Base-by-base conservation (phyloP, 2,888 invertebrate genomes). In the Pimpla rufipes region DNA sequence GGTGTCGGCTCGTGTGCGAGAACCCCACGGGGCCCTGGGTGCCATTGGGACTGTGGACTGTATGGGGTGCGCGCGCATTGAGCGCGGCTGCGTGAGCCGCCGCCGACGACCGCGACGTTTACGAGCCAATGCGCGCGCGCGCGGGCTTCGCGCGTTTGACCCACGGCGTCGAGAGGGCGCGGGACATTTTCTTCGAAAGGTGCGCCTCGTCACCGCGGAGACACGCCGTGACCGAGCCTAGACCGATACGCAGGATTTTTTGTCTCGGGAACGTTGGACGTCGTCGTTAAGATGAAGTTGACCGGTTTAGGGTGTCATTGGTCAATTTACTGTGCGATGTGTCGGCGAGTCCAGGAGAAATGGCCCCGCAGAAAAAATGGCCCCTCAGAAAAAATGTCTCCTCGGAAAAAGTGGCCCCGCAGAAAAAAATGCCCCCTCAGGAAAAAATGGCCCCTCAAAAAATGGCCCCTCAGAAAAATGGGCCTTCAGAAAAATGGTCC, bases 41-140 rank as follows among this genome's bases (percentile, higher is more conserved):
- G 64, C 18, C 35, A 35, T n/a, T n/a, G n/a, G 59, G 59, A 59
- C 59, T n/a, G n/a, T n/a, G n/a, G n/a, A n/a, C n/a, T n/a, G n/a
- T n/a, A n/a, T n/a, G n/a, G n/a, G n/a, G n/a, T n/a, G n/a, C n/a
- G n/a, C n/a, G n/a, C n/a, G n/a, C n/a, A n/a, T n/a, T n/a, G n/a
- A n/a, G n/a, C n/a, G n/a, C n/a, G n/a, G n/a, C n/a, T n/a, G n/a
- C n/a, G n/a, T n/a, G n/a, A n/a, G n/a, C n/a, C 13, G 66, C 74
- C 47, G 79, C 66, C 73, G 67, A 64, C 55, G 57, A 35, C 40
- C 42, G 70, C 75, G 86, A 88, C 88, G 83, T 88, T 88, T 90
- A 90, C 90, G 90, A 90, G 86, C 79, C 59, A 62, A 79, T 55
- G n/a, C n/a, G n/a, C n/a, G n/a, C n/a, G n/a, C n/a, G 67, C 79